Conservation (phyloP, 2,113 vertebrate species). For the Odocoileus hemionus region DNA sequence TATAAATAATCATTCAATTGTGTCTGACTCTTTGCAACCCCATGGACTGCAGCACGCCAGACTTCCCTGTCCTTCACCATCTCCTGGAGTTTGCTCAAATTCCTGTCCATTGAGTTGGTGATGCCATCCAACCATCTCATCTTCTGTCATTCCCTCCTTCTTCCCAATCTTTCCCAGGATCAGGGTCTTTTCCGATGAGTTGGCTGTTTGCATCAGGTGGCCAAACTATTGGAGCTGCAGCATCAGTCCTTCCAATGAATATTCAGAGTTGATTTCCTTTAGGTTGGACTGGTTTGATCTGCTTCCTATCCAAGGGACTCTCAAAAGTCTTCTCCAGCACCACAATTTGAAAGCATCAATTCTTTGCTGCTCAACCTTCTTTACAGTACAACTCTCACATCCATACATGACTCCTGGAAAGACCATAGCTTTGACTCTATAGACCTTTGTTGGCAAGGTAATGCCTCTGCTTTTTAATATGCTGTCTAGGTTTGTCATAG, state of each 20-base stretch:
- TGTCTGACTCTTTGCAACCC: background rate
- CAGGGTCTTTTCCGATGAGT: fast-evolving
- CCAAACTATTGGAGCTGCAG: background rate
- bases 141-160: background rate
- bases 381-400: background rate
- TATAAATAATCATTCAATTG: background rate
- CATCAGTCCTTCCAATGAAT: background rate
- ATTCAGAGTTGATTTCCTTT: background rate
- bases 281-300: background rate
- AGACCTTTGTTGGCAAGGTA: background rate
- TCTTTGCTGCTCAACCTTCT: background rate
- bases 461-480: background rate
- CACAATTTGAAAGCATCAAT: background rate
- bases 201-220: background rate
- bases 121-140: background rate
- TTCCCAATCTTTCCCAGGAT: background rate
- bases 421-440: background rate
- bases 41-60: background rate
- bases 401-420: background rate
- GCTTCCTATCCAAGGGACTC: background rate
- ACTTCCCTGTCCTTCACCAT: background rate
- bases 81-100: background rate
- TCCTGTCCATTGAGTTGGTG: background rate
- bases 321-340: background rate
- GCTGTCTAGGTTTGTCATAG: background rate